Conservation (phyloP, 2,888 invertebrate species). For the Venusia cambrica region DNA sequence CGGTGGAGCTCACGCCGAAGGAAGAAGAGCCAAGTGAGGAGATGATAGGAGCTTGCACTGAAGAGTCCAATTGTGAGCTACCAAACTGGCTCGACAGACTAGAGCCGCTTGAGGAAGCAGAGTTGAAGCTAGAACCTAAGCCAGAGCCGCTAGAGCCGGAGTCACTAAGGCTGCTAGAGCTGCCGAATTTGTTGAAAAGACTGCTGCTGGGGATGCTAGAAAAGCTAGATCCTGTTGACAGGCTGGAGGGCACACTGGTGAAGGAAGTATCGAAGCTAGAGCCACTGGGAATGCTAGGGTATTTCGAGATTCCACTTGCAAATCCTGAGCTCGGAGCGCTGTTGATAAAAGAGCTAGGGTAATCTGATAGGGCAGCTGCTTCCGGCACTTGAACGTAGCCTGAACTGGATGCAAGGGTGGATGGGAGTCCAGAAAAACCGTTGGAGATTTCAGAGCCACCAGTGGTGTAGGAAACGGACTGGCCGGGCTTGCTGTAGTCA, state of each 20-base stretch:
- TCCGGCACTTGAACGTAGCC: slow-evolving; percentile 5
- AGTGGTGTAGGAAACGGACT: slow-evolving; percentile 27
- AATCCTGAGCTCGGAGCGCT: slow-evolving; percentile 11
- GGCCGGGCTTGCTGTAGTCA: slow-evolving; percentile 48
- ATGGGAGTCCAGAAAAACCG: slow-evolving; percentile 3
- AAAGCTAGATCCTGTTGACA: slow-evolving; percentile 6
- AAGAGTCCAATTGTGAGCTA: slow-evolving; percentile 15
- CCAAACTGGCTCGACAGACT: slow-evolving; percentile 13
- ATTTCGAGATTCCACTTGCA: slow-evolving; percentile 6
- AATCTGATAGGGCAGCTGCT: slow-evolving; percentile 4
- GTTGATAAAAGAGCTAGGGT: slow-evolving; percentile 3
- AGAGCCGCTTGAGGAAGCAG: slow-evolving; percentile 11
- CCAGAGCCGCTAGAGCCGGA: slow-evolving; percentile 7
- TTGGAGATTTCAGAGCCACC: slow-evolving; percentile 17
- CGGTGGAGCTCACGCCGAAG: slow-evolving; percentile 7
- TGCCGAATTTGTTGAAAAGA: slow-evolving; percentile 3
- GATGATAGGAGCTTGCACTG: slow-evolving; percentile 7
- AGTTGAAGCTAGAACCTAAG: no score
- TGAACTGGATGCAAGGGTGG: neutral
- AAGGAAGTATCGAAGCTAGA: slow-evolving; percentile 7
- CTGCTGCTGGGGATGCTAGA: slow-evolving; percentile 3
- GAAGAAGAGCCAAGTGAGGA: slow-evolving; percentile 9
- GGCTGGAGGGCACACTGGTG: slow-evolving; percentile 3
- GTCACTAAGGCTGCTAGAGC: no score
- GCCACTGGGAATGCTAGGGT: slow-evolving; percentile 8